Evolutionary conservation across 2,113 vertebrate species (phyloP).

Genomic region (Chloropsis hardwickii): DNA sequence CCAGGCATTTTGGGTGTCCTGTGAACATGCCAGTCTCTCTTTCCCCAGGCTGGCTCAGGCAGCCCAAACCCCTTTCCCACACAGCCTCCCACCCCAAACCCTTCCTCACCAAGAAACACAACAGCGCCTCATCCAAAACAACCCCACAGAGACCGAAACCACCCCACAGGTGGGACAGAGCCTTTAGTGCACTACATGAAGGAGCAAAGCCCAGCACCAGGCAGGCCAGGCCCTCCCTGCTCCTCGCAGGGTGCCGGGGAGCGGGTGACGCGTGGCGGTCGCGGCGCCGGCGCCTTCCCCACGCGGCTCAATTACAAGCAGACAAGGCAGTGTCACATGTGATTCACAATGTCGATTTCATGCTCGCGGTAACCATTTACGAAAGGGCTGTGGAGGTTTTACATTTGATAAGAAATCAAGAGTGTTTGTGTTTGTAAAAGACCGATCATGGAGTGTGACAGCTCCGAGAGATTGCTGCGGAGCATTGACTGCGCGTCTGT

Average conservation of each 20-base stretch:
- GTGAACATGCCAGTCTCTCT: background rate
- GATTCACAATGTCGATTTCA: constrained; percentile 99
- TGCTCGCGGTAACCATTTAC: constrained; percentile 91
- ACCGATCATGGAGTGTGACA: constrained; percentile 95
- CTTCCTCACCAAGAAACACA: background rate
- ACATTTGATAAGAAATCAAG: constrained; percentile 98
- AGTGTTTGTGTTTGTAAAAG: constrained; percentile 86
- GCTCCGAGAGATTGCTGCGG: constrained; percentile 86
- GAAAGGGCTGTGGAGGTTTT: constrained; percentile 88
- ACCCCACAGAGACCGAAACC: background rate
- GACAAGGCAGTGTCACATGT: constrained; percentile 92
- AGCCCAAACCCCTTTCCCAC: background rate
- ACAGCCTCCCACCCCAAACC: background rate
- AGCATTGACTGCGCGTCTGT: constrained; percentile 77
- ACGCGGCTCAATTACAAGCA: constrained; percentile 94
- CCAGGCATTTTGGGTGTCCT: background rate
- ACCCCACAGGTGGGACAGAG: background rate
- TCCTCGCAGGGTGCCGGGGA: background rate
- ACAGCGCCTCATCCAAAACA: background rate
- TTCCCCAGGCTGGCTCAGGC: background rate
- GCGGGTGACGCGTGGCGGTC: background rate
- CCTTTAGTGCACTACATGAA: background rate
- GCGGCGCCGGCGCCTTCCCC: constrained; percentile 61
- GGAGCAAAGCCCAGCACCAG: background rate
- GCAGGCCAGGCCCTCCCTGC: background rate